Evolutionary conservation across 2,888 invertebrate genomes (phyloP), one percentile per base, ranked within the genome.

Genomic region (Drosophila atroscutellata): DNA sequence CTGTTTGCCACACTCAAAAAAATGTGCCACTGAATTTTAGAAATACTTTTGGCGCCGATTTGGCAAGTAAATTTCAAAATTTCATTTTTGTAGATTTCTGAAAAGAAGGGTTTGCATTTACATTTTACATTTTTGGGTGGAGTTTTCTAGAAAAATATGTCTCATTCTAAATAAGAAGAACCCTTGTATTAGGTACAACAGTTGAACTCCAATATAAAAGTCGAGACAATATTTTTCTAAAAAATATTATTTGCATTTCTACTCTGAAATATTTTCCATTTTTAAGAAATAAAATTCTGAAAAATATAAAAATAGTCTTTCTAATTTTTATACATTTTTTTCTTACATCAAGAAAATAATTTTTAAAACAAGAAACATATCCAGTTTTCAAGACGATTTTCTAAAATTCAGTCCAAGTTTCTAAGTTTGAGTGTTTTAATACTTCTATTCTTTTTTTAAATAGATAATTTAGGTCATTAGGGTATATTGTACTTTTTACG

Each of bases 1-100:
- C 69, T 69, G 67, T 67, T 65, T 49, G 57, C 59, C 66, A 34
- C 45, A 45, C 45, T 45, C 15, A 45, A 45, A 45, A 45, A 45
- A 15, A 24, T 45, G 24, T 15, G 8, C 8, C 15, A 24, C 24
- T 15, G 15, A 45, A 24, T 24, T 24, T 45, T 45, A 26, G 24
- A 26, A 45, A 24, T 45, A 4, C 24, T 15, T 45, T 45, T 45
- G 45, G 45, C 24, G 45, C 45, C 45, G 24, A 45, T 15, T 45
- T 8, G 8, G 24, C 45, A 24, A 1, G 15, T 15, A 2, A 1
- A 24, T 15, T 24, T 15, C 13, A 1, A 15, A 24, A 9, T 13
- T 20, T 3, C 6, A 15, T 45, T 7, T 7, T 45, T 45, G 20
- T 15, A 20, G 2, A 13, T 45, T 45, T 45, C 13, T 20, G 20